These are phyloP conservation scores for Garra rufa DNA, from an alignment of 2,113 vertebrate species.

Conservation along the genomic window DNA sequence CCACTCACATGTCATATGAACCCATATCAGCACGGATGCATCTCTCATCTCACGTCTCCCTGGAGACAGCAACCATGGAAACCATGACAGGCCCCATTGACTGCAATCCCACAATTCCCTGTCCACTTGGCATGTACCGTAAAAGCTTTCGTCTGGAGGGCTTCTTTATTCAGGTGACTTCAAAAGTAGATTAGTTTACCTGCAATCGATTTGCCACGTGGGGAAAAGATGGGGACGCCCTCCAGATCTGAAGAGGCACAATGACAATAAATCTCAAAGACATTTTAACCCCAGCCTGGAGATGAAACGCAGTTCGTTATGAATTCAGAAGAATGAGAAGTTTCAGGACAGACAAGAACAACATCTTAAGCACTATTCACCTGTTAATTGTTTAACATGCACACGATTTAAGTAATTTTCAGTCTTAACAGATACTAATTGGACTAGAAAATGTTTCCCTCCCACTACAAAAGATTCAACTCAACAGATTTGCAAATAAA, in stretches of 20 bases:
- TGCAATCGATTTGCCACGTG: slow-evolving; percentile 17
- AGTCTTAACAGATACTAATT: not conserved
- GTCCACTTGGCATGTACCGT: slow-evolving; percentile 11
- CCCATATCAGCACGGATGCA: not conserved
- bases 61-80: slow-evolving; percentile 22
- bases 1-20: not conserved
- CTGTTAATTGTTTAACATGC: not conserved
- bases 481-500: not conserved
- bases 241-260: not conserved
- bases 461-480: not conserved
- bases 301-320: not conserved
- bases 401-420: not conserved
- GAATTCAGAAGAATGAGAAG: not conserved
- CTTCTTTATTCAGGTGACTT: slow-evolving; percentile 13
- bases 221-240: not conserved
- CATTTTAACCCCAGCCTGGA: not conserved
- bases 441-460: not conserved
- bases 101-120: slow-evolving; percentile 40
- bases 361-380: not conserved
- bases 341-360: no score
- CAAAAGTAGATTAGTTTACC: slow-evolving; percentile 38
- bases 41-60: not conserved
- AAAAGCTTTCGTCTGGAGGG: slow-evolving; percentile 14
- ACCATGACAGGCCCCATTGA: slow-evolving; percentile 16
- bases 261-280: slow-evolving; percentile 26